A percentile compares a stretch with the other conserved stretches of the same genome.
Evolutionary conservation across 2,888 invertebrate genomes (phyloP).

Genomic region (Acleris literana): DNA sequence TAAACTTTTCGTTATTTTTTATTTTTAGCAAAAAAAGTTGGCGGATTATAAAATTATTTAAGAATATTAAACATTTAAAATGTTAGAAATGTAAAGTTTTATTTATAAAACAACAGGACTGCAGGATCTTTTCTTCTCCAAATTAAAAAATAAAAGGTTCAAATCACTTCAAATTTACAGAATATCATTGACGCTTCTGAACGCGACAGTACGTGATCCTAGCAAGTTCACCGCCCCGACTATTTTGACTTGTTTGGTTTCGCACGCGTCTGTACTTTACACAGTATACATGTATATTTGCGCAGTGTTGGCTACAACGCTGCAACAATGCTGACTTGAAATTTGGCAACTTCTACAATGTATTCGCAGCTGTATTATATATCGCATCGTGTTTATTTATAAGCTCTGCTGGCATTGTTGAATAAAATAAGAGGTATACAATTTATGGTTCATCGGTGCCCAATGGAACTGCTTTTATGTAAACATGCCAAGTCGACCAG

Average conservation of each 20-base stretch:
- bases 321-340: constrained; percentile 26
- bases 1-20: no score
- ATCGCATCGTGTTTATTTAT: constrained; percentile 22
- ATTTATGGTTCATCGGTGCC: constrained; percentile 2
- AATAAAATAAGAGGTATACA: constrained; percentile 11
- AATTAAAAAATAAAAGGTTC: no score
- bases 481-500: not conserved
- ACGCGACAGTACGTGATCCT: constrained; percentile 46
- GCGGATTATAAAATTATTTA: no score
- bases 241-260: constrained; percentile 35
- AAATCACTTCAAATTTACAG: no score
- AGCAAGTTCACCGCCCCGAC: constrained; percentile 30
- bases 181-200: constrained; percentile 5
- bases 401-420: constrained; percentile 10
- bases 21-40: no score
- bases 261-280: constrained; percentile 12
- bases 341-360: constrained; percentile 31
- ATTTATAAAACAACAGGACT: no score
- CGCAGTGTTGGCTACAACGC: constrained; percentile 4
- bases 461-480: not conserved
- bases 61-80: no score
- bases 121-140: no score
- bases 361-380: constrained; percentile 22
- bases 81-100: no score
- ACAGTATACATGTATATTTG: constrained; percentile 1